These are phyloP conservation scores for Musca domestica DNA, from an alignment of 1,140 invertebrate genomes.

Conservation along the genomic window DNA sequence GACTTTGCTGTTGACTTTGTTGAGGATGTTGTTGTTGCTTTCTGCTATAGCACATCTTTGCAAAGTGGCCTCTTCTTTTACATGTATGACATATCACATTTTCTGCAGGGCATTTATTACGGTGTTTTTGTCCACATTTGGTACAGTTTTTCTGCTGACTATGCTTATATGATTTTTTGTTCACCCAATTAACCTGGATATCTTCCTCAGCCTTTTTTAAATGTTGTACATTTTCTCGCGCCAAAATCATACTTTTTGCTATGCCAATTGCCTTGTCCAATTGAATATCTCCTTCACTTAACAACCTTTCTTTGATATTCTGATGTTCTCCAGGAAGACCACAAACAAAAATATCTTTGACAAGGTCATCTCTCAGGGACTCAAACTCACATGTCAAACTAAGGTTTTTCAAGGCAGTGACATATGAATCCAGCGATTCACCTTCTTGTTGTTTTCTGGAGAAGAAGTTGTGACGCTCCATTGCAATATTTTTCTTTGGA, in stretches of 20 bases:
- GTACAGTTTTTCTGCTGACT: neutral
- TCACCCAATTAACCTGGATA: neutral
- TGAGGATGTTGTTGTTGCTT: neutral
- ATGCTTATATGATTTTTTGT: neutral
- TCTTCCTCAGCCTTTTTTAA: neutral
- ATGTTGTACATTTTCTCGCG: neutral
- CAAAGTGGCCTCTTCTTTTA: slow-evolving; percentile 30
- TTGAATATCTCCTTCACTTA: neutral
- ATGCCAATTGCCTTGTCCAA: slow-evolving; percentile 22
- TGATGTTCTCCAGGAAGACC: slow-evolving; percentile 5
- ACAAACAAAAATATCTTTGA: slow-evolving; percentile 32
- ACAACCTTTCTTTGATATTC: slow-evolving; percentile 22
- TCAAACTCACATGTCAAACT: slow-evolving; percentile 37
- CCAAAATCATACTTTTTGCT: slow-evolving; percentile 14
- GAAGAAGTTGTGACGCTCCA: too few species aligned
- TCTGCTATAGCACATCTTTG: slow-evolving; percentile 25
- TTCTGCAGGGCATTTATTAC: slow-evolving; percentile 31
- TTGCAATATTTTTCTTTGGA: too few species aligned
- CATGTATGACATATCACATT: slow-evolving; percentile 29
- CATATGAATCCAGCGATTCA: slow-evolving; percentile 30
- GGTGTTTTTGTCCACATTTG: slow-evolving; percentile 21
- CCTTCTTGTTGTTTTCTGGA: slow-evolving; percentile 29
- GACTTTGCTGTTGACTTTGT: too few species aligned
- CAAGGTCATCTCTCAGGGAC: slow-evolving; percentile 28
- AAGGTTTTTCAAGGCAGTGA: slow-evolving; percentile 27